These are phyloP conservation scores for Drosophila histrio DNA, from an alignment of 2,888 invertebrate genomes.

Conservation along the genomic window DNA sequence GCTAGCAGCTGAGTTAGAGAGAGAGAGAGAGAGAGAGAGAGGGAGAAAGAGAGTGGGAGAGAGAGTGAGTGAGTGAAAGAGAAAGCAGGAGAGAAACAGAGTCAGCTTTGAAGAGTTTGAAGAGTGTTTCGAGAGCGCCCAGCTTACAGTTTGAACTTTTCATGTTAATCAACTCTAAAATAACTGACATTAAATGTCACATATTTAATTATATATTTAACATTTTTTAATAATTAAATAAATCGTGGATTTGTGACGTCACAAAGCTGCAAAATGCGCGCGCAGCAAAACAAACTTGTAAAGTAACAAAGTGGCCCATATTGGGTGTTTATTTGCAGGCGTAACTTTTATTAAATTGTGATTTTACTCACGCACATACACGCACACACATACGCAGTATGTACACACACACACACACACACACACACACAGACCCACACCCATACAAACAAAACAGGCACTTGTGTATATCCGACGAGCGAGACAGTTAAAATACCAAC, in stretches of 20 bases:
- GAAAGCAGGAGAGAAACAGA: background rate
- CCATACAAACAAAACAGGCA: constrained; percentile 12
- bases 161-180: constrained; percentile 29
- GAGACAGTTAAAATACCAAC: constrained; percentile 74
- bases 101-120: background rate
- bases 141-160: constrained; percentile 3
- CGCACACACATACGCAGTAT: constrained; percentile 1
- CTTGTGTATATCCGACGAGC: constrained; percentile 50
- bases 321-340: constrained; percentile 74
- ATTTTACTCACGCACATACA: constrained; percentile 62
- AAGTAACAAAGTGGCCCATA: constrained; percentile 19
- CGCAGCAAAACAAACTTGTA: constrained; percentile 10
- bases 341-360: constrained; percentile 79
- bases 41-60: background rate
- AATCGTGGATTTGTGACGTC: background rate
- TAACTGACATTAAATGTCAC: constrained; percentile 43
- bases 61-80: background rate
- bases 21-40: constrained; percentile 24
- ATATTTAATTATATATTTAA: constrained; percentile 5
- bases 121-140: background rate
- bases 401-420: background rate
- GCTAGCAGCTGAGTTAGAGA: constrained; percentile 16
- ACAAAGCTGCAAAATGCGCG: constrained; percentile 24
- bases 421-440: constrained; percentile 7
- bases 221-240: constrained; percentile 1